Evolutionary conservation across 2,113 vertebrate species (phyloP).

Genomic region (Podilymbus podiceps): DNA sequence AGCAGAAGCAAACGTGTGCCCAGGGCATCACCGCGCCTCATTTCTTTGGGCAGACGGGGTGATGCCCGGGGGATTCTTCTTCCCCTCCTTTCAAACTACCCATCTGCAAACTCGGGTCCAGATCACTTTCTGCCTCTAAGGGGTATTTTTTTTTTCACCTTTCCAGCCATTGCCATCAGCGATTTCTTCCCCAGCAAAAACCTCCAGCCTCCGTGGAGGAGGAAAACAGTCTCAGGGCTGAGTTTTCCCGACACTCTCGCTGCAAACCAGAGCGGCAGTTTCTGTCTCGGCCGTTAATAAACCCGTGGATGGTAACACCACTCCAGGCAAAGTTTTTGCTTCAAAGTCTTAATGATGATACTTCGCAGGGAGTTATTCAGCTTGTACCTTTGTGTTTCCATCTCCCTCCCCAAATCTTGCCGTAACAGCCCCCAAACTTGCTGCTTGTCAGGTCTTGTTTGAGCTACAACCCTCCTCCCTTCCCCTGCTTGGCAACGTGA

Average conservation of each 20-base stretch:
- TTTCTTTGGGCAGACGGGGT: fast-evolving
- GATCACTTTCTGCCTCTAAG: neutral
- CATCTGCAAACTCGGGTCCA: neutral
- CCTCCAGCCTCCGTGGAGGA: fast-evolving
- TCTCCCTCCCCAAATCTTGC: neutral
- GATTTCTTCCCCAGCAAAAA: neutral
- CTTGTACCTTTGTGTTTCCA: neutral
- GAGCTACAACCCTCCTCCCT: neutral
- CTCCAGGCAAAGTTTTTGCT: neutral
- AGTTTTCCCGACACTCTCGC: fast-evolving
- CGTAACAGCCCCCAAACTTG: neutral
- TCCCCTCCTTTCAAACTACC: neutral
- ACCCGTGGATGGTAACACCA: neutral
- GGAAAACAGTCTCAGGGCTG: neutral
- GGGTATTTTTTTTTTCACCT: neutral
- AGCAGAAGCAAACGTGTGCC: fast-evolving
- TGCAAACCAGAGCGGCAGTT: neutral
- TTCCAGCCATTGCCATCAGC: neutral
- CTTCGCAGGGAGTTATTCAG: neutral
- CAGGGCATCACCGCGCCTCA: fast-evolving
- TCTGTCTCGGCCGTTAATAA: neutral
- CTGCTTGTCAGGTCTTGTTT: neutral
- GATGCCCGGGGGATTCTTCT: neutral
- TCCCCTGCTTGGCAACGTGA: neutral
- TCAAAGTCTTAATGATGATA: neutral